Conservation (phyloP, 2,113 vertebrate genomes). For the Thermophis baileyi region DNA sequence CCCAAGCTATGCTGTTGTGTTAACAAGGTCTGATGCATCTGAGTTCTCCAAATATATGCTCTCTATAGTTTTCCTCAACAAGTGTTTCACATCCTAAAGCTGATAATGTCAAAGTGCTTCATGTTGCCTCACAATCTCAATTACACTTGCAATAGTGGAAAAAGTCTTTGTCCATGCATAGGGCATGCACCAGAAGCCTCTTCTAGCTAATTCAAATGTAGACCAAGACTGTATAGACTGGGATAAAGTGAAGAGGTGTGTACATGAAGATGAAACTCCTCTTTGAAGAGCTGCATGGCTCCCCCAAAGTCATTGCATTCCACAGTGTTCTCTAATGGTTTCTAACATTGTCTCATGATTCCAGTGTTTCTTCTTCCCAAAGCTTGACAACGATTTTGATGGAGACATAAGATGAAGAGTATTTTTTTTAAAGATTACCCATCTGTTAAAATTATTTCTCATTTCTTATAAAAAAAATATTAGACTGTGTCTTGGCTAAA, state of each 20-base stretch:
- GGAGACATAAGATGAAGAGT: background rate
- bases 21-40: background rate
- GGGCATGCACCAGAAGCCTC: background rate
- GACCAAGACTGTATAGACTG: background rate
- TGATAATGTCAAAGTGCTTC: background rate
- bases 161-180: background rate
- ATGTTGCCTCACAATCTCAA: background rate
- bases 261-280: background rate
- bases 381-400: background rate
- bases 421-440: background rate
- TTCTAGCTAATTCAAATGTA: background rate
- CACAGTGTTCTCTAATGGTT: background rate
- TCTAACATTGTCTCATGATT: accelerated
- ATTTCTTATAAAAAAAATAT: background rate
- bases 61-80: background rate
- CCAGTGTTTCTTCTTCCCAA: background rate
- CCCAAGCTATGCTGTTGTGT: background rate
- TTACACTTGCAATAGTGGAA: background rate
- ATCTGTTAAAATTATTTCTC: background rate
- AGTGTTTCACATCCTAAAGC: background rate
- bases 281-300: background rate
- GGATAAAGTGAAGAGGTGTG: background rate
- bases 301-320: background rate
- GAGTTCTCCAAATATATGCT: background rate
- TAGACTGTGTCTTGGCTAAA: background rate